phyloP scores from a whole-genome alignment of 35 echinoderm and acorn worm genomes.

The Apostichopus parvimensis region DNA sequence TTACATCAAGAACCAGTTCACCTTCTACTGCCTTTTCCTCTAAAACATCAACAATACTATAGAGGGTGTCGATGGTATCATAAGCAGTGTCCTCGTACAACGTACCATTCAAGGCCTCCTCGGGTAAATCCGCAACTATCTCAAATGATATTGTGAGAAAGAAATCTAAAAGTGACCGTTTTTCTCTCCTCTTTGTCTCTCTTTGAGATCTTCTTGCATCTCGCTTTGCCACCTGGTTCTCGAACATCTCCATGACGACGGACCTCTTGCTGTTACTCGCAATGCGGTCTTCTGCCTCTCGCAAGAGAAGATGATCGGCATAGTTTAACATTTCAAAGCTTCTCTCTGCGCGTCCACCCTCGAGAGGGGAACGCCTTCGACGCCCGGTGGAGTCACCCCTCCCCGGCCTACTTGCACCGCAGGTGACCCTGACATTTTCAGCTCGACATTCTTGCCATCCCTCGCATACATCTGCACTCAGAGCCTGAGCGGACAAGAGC shows the following conservation, averaged over 20 bases:
- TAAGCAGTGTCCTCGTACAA: conserved; percentile 8
- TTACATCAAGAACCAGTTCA: conserved; percentile 12
- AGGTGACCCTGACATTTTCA: conserved; percentile 40
- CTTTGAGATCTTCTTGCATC: not conserved
- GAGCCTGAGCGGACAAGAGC: not conserved
- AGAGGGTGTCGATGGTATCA: conserved; percentile 17
- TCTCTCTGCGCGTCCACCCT: not conserved
- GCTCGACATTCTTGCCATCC: conserved; percentile 2
- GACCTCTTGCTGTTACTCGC: not conserved
- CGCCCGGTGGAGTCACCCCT: not conserved
- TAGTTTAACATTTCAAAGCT: conserved; percentile 14
- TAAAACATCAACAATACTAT: conserved; percentile 1
- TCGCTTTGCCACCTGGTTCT: not conserved
- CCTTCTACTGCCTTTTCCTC: not conserved
- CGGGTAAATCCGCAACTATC: conserved; percentile 17
- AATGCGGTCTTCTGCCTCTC: conserved; percentile 12
- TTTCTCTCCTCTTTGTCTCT: not conserved
- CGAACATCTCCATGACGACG: conserved; percentile 16
- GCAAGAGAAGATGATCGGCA: conserved; percentile 3
- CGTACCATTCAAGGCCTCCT: not conserved
- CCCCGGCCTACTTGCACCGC: not conserved
- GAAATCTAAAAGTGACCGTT: not conserved
- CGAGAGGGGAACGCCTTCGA: not conserved
- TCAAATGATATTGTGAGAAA: conserved; percentile 23
- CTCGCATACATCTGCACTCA: conserved; percentile 15